Conservation (phyloP, 2,888 invertebrate species). For the Coecobrya sp. region DNA sequence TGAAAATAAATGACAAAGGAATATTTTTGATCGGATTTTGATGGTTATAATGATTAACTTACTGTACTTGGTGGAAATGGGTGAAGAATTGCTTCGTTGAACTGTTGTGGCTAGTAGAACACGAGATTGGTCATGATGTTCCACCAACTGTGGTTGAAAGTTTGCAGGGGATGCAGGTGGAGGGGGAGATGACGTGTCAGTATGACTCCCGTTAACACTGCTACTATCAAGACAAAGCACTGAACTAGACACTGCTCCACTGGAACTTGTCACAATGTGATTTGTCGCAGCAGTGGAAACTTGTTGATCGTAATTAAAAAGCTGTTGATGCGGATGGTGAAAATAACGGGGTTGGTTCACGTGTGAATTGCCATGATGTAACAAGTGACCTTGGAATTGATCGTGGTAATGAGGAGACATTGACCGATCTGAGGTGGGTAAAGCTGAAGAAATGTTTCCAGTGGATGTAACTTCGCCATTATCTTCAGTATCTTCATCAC, state of each 20-base stretch:
- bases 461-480: too few species aligned
- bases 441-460: conserved; percentile 18
- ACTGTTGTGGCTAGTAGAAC: background rate
- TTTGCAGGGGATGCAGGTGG: conserved; percentile 60
- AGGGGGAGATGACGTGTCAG: conserved; percentile 21
- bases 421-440: conserved; percentile 33
- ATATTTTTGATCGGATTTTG: conserved; percentile 76
- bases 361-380: background rate
- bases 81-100: background rate
- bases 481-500: conserved; percentile 21
- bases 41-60: conserved; percentile 77
- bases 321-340: conserved; percentile 17
- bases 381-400: conserved; percentile 15
- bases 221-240: conserved; percentile 21
- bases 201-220: background rate
- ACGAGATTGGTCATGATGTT: conserved; percentile 34
- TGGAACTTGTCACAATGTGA: background rate
- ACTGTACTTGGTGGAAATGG: conserved; percentile 70
- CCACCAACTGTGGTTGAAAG: conserved; percentile 65
- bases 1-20: too few species aligned
- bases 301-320: conserved; percentile 33
- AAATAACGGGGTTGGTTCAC: background rate
- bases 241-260: conserved; percentile 5
- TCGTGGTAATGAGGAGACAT: background rate
- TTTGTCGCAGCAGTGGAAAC: background rate